Conservation (phyloP, 2,113 vertebrate genomes). For the Semnopithecus entellus region DNA sequence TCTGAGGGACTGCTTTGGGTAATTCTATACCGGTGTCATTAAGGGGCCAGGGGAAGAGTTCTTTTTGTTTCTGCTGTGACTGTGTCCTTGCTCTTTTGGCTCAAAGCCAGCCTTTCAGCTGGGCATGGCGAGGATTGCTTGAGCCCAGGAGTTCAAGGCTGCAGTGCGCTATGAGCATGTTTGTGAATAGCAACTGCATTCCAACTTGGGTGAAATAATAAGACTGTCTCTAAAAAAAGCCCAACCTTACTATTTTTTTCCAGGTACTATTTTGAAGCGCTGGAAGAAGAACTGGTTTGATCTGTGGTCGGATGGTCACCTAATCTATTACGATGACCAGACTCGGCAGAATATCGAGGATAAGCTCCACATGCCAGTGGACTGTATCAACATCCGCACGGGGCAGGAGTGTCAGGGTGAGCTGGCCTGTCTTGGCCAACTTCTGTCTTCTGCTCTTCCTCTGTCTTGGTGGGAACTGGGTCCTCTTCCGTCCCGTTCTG, state of each 20-base stretch:
- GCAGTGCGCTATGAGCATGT: neutral
- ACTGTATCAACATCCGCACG: slow-evolving; percentile 93
- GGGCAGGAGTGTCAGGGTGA: slow-evolving; percentile 92
- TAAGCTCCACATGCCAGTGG: slow-evolving; percentile 93
- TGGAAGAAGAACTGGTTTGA: slow-evolving; percentile 99
- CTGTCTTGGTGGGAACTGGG: neutral
- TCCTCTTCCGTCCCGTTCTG: neutral
- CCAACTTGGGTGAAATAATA: neutral
- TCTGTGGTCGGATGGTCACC: slow-evolving; percentile 93
- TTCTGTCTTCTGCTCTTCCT: neutral
- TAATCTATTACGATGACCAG: slow-evolving; percentile 95
- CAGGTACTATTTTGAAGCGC: slow-evolving; percentile 94
- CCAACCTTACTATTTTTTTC: slow-evolving; percentile 48
- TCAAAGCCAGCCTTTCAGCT: neutral
- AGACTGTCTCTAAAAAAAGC: neutral
- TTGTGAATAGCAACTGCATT: neutral
- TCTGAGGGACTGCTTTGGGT: neutral
- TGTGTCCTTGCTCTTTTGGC: neutral
- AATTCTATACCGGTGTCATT: neutral
- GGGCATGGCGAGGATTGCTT: neutral
- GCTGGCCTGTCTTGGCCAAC: neutral
- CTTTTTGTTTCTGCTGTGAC: neutral
- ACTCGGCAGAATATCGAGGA: slow-evolving; percentile 92
- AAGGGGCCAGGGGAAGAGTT: neutral
- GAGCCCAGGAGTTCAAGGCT: neutral